Evolutionary conservation across 2,888 invertebrate genomes (phyloP), one percentile per base, ranked within the genome.

Genomic region (Drosophila neotestacea): DNA sequence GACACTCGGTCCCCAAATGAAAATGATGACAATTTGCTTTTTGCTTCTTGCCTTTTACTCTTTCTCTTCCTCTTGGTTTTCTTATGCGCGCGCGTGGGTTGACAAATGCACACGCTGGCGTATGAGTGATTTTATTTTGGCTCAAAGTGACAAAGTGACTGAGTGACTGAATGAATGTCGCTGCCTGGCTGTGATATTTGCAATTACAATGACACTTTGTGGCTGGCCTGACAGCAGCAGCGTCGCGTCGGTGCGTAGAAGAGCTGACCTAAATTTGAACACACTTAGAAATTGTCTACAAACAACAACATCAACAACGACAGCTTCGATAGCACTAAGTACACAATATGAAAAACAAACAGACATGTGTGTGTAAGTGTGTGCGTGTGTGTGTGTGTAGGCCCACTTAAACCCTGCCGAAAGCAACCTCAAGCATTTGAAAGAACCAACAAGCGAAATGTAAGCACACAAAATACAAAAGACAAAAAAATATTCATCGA

Each of bases 141-240:
- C 44, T 58, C 16, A 38, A 22, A 48, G 13, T 60, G 51, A 32
- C 36, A 44, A 50, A 46, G 11, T 46, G 69, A 68, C 36, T 54
- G 54, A 11, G 0, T 46, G 50, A 38, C 13, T 54, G 66, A 72
- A 22, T 56, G 75, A 63, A 38, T 70, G 70, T 54, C 64, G 72
- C 66, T 59, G 78, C 67, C 59, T 80, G 59, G 73, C 75, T 76
- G 77, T 72, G 90, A 88, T 90, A 90, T 90, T 88, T 90, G 90
- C 90, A 88, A 90, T 90, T 90, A 90, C 90, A 90, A 90, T 90
- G 88, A 90, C 90, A 88, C 82, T 84, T 79, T 77, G 71, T 83
- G 77, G 66, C 48, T 70, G 51, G 65, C 9, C 65, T 70, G 82
- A 70, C 77, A 68, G 47, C 41, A 39, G 47, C 42, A 39, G 34